These are phyloP conservation scores for Nebria ingens DNA, from an alignment of 1,140 invertebrate genomes.

Conservation along the genomic window DNA sequence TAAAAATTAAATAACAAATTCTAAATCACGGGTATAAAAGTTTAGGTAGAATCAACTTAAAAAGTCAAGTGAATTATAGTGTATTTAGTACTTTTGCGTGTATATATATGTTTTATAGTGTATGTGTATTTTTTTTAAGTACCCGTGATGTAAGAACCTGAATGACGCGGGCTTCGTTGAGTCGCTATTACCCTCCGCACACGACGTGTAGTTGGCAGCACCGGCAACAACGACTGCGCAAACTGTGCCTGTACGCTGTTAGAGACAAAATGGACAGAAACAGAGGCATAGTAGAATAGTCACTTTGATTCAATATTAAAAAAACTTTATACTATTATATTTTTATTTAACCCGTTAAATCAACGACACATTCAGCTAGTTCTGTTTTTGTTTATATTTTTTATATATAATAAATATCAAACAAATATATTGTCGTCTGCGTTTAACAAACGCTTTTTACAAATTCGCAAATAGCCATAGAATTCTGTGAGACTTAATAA, in stretches of 20 bases:
- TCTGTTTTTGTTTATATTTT: background rate
- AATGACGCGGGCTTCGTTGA: conserved; percentile 34
- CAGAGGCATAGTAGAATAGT: conserved; percentile 25
- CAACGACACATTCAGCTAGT: background rate
- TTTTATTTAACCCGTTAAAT: background rate
- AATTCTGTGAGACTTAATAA: too few species aligned
- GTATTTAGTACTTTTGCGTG: too few species aligned
- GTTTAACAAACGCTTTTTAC: too few species aligned
- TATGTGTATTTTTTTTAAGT: conserved; percentile 32
- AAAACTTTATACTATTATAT: conserved; percentile 22
- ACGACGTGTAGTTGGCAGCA: conserved; percentile 35
- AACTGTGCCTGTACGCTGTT: conserved; percentile 37
- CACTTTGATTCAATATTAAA: conserved; percentile 33
- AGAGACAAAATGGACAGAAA: conserved; percentile 36
- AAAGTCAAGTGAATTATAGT: conserved; percentile 11
- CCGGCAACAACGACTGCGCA: conserved; percentile 34
- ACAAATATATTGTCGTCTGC: too few species aligned
- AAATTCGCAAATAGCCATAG: too few species aligned
- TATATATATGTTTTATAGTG: conserved; percentile 18
- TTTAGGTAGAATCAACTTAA: too few species aligned
- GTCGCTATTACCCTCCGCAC: conserved; percentile 31
- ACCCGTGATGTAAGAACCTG: conserved; percentile 36
- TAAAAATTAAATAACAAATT: background rate
- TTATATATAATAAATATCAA: too few species aligned
- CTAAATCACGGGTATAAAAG: background rate